A percentile compares a stretch with the other conserved stretches of the same genome.
phyloP scores from a whole-genome alignment of 2,797 vertebrate species.

The Bryconaethiops microstoma region DNA sequence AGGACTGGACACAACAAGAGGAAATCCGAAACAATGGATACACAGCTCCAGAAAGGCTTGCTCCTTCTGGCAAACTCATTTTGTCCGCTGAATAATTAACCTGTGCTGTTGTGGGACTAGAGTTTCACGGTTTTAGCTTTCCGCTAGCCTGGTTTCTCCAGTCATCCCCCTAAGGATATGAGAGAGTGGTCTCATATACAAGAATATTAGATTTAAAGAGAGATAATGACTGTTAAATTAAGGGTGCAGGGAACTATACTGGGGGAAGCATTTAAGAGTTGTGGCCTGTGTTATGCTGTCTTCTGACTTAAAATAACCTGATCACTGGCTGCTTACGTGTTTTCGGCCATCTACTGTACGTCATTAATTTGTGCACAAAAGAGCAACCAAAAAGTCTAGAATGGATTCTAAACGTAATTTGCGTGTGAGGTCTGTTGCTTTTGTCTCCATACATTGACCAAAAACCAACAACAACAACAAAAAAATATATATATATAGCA shows the following conservation, averaged over 20 bases:
- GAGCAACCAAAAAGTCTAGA: no score
- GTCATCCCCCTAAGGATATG: background rate
- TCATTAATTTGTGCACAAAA: no score
- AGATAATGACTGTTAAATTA: background rate
- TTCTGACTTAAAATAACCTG: no score
- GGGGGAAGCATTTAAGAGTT: background rate
- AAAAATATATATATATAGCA: background rate
- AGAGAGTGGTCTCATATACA: background rate
- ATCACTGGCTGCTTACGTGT: no score
- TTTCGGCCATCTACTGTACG: no score
- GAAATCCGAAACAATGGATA: conserved; percentile 44
- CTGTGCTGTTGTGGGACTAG: conserved; percentile 35
- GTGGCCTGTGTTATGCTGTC: no score
- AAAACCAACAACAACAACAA: no score
- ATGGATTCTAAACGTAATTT: no score
- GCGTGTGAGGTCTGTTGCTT: no score
- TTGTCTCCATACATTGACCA: no score
- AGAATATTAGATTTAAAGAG: background rate
- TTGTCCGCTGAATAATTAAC: conserved; percentile 51
- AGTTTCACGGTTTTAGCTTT: conserved; percentile 40
- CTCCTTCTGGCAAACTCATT: conserved; percentile 52
- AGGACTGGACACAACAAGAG: conserved; percentile 27
- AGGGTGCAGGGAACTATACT: background rate
- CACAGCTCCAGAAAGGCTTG: conserved; percentile 15
- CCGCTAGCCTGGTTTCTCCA: conserved; percentile 25